Base-by-base conservation (phyloP, 2,888 invertebrate genomes). In the Autographa pulchrina region DNA sequence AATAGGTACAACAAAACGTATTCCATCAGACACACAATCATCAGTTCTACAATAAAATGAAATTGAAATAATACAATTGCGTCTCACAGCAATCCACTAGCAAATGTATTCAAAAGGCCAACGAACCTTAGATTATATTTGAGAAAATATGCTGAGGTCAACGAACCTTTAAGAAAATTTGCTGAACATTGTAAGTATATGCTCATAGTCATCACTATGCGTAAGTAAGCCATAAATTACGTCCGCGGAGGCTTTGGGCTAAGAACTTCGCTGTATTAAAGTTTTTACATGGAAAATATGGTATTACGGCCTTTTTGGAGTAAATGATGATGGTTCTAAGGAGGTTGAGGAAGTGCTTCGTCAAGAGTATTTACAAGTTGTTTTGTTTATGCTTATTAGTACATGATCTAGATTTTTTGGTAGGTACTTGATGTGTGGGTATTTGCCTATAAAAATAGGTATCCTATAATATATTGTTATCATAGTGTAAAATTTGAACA, bases 191-290 rank as follows among this genome's bases (percentile, higher is more conserved):
- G 67, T 56, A 74, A 77, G 78, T 71, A 64, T 81, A 79, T 74
- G 70, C 20, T 54, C 18, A n/a, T 43, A 68, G 67, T 68, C 56
- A 69, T 77, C 74, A 72, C 72, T 73, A 62, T 77, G 70, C 41
- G 68, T 65, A 63, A 81, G 70, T 81, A 81, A 77, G 78, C 71
- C 68, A 74, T 81, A 79, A 79, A 77, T 79, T 77, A 77, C 69
- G 70, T 65, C 68, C 60, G 77, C 71, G 67, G 67, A 64, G 61
- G 59, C 59, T 20, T 6, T 25, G 0, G 18, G 32, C 41, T 68
- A 68, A 74, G 74, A 65, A 74, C 58, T 62, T 70, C 68, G 52
- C 70, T 58, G 61, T 43, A 72, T 66, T 68, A 71, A 75, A 52
- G n/a, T 71, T 71, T 75, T 74, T 66, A 48, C 35, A 16, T 56